A percentile compares a stretch with the other conserved stretches of the same genome.
Conservation (phyloP, 92 coral and sea anemone genomes). For the Parazoanthus atlanticus region DNA sequence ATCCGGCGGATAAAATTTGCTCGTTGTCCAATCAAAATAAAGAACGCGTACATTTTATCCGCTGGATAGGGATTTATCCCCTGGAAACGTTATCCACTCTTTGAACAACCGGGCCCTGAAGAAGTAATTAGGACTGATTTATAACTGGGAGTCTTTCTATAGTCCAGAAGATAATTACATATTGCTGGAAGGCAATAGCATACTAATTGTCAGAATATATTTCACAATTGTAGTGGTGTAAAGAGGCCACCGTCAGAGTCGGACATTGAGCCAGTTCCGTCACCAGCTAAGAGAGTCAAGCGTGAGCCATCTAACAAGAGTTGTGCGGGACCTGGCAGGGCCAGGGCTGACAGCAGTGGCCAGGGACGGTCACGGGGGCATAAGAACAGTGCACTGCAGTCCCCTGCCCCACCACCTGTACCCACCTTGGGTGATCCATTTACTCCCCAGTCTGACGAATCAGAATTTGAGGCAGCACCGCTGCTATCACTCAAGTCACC, state of each 20-base stretch:
- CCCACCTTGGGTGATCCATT: slow-evolving; percentile 74
- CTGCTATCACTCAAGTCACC: slow-evolving; percentile 74
- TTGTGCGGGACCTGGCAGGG: slow-evolving; percentile 62
- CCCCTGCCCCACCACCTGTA: slow-evolving; percentile 74
- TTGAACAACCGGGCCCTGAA: no score
- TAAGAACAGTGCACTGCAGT: slow-evolving; percentile 73
- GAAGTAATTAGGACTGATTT: no score
- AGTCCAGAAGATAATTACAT: no score
- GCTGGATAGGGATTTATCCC: no score
- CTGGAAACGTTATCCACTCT: no score
- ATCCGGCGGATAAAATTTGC: no score
- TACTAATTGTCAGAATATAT: not conserved
- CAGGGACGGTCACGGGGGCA: slow-evolving; percentile 78
- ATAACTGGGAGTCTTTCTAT: no score
- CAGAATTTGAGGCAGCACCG: slow-evolving; percentile 65
- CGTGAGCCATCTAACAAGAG: slow-evolving; percentile 79
- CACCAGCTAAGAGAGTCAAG: slow-evolving; percentile 85
- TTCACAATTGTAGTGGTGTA: slow-evolving; percentile 44
- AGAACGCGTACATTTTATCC: no score
- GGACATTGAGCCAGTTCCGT: slow-evolving; percentile 59
- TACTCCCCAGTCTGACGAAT: slow-evolving; percentile 75
- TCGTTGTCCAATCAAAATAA: no score
- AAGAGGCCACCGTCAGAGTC: slow-evolving; percentile 73
- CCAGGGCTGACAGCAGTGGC: slow-evolving; percentile 78
- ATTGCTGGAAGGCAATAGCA: no score